Base-by-base conservation (phyloP, 2,888 invertebrate genomes). In the Acanthosepion pharaonis region DNA sequence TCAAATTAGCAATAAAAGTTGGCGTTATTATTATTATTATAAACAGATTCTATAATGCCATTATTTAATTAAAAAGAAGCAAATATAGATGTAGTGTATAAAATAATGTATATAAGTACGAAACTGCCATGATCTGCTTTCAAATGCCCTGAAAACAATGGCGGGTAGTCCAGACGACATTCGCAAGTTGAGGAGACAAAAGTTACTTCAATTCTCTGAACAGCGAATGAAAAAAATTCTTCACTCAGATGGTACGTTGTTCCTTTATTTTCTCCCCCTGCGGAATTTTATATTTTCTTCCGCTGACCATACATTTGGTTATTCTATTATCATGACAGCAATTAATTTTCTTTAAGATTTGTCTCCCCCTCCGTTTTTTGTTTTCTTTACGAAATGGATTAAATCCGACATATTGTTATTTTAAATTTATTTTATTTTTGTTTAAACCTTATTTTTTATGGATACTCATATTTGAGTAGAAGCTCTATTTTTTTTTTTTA, bases 221-320 rank as follows among this genome's bases (percentile, higher is more conserved):
- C 51, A 93, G 25, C 93, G 93, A 51, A 6, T 93, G n/a, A 49
- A 93, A 53, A 93, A n/a, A 53, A 93, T 93, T 51, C 93, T 93
- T 5, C 49, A 93, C 8, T 15, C 15, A 49, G 93, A 51, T 93
- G 49, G 93, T 93, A 93, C 23, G 93, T 93, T 25, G 64, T 64
- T 25, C 6, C 5, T 64, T 28, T 51, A 51, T 59, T 78, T 23
- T 92, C 11, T 11, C 0, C 49, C 48, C 0, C 92, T 3, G 48
- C 92, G 5, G 25, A 42, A 78, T 78, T 78, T 78, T 28, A 78
- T 78, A 78, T 28, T n/a, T n/a, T 78, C 78, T 78, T 28, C n/a
- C 4, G n/a, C 28, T n/a, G 55, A 55, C 9, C 25, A 25, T 23
- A 64, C 8, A 64, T 23, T 64, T 64, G 8, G 28, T 78, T 78